Evolutionary conservation across 2,888 invertebrate species (phyloP), one percentile per base, ranked within the genome.

Genomic region (Agrilus mali): DNA sequence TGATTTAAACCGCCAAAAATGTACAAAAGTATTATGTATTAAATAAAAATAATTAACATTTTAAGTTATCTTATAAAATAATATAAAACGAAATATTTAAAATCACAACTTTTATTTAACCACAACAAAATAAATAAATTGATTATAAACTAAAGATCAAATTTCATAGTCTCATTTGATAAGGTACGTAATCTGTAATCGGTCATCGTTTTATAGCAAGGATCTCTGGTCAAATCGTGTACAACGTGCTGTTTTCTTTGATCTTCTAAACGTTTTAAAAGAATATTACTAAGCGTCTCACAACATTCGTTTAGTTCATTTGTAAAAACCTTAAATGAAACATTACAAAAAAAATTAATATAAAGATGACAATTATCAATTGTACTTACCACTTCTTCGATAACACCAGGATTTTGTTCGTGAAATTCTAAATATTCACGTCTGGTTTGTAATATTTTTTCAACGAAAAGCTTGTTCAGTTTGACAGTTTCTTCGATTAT

Each of bases 361-460:
- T 17, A 32, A 12, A 7, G 4, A 2, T 34, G 33, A n/a, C 7
- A 7, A 43, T 22, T 33, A 15, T n/a, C 16, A n/a, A 12, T 15
- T 3, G 15, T 15, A 42, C 40, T 47, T 50, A 64, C 61, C 49
- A 59, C 56, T n/a, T 59, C 54, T 10, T 54, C 55, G 51, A 61
- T 64, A 41, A 62, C 58, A 41, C 65, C 65, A n/a, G 64, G 63
- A 42, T 61, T 60, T 22, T 54, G 48, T 20, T 47, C 40, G 40
- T 66, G 64, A 16, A 63, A 54, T 14, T 60, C 49, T 4, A 58
- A 41, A 43, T 65, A 65, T 4, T 53, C 43, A 39, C 55, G 48
- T 43, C 64, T 56, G 13, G 57, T 53, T 39, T 57, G 52, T 31
- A 64, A 38, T 41, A 63, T 51, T 27, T 55, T 48, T 27, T 59